A percentile compares a stretch with the other conserved stretches of the same genome.
Conservation (phyloP, 2,888 invertebrate genomes). For the Chesias legatella region DNA sequence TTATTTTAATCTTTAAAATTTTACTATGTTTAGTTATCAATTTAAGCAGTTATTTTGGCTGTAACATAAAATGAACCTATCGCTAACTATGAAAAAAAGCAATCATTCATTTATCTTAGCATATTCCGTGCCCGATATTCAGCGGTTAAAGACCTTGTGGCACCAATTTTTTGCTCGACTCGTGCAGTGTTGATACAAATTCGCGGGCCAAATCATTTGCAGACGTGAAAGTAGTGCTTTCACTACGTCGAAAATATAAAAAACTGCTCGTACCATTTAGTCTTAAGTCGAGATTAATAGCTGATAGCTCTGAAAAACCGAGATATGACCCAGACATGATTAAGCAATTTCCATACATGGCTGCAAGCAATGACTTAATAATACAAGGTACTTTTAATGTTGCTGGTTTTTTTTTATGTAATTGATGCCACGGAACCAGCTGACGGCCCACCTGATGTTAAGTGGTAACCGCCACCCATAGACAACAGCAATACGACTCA, state of each 20-base stretch:
- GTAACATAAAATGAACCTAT: neutral
- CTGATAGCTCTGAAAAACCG: slow-evolving; percentile 25
- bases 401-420: no score
- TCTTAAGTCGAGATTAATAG: slow-evolving; percentile 28
- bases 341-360: slow-evolving; percentile 31
- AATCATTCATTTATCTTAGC: slow-evolving; percentile 12
- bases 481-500: no score
- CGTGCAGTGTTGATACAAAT: slow-evolving; percentile 64
- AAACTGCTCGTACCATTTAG: slow-evolving; percentile 31
- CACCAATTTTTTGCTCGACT: slow-evolving; percentile 57
- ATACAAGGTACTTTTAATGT: slow-evolving; percentile 11
- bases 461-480: no score
- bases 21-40: no score
- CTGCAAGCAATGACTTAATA: slow-evolving; percentile 16
- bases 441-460: no score
- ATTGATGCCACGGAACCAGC: no score
- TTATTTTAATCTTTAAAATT: no score
- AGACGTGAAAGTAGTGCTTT: slow-evolving; percentile 69
- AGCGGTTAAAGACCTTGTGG: slow-evolving; percentile 59
- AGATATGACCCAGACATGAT: slow-evolving; percentile 25
- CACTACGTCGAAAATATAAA: slow-evolving; percentile 52
- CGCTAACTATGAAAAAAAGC: slow-evolving; percentile 4
- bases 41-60: neutral
- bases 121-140: slow-evolving; percentile 42
- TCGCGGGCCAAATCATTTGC: slow-evolving; percentile 54